phyloP scores from a whole-genome alignment of 2,797 vertebrate genomes.

The Sebastes vulpes region DNA sequence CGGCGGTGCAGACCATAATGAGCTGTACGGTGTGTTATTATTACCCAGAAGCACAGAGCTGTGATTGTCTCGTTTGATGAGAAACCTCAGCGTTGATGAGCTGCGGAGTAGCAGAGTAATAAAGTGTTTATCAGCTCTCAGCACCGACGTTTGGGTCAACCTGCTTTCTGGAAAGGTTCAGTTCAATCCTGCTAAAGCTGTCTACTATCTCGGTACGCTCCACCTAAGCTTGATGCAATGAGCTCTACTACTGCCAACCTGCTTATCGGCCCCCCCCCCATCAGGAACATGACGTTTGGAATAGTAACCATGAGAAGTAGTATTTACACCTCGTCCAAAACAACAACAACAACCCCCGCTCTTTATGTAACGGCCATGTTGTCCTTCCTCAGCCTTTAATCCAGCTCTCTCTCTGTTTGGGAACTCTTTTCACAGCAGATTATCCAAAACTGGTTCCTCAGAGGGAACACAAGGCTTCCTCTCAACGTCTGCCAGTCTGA shows the following conservation, averaged over 20 bases:
- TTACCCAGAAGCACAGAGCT: background rate
- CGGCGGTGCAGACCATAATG: no score
- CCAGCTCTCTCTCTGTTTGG: conserved; percentile 5
- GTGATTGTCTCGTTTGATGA: background rate
- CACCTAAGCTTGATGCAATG: background rate
- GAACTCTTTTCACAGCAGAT: conserved; percentile 32
- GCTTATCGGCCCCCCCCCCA: conserved; percentile 41
- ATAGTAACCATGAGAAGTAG: conserved; percentile 21
- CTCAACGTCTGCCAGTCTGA: background rate
- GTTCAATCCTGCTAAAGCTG: conserved; percentile 51
- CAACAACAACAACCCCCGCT: conserved; percentile 11
- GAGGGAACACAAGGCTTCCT: background rate
- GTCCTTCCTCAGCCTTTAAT: conserved; percentile 26
- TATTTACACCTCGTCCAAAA: conserved; percentile 33
- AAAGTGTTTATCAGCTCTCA: background rate
- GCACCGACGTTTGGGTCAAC: conserved; percentile 22
- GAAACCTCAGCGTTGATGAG: background rate
- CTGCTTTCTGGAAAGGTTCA: conserved; percentile 37
- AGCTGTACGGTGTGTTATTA: background rate
- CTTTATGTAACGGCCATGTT: conserved; percentile 35
- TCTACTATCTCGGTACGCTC: conserved; percentile 31
- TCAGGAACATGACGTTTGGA: conserved; percentile 58
- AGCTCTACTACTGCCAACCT: conserved; percentile 52
- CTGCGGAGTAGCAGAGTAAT: no score
- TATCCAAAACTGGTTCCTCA: conserved; percentile 15